These are phyloP conservation scores for Loripinus fragilis DNA, from an alignment of 2,888 invertebrate genomes.

Conservation along the genomic window DNA sequence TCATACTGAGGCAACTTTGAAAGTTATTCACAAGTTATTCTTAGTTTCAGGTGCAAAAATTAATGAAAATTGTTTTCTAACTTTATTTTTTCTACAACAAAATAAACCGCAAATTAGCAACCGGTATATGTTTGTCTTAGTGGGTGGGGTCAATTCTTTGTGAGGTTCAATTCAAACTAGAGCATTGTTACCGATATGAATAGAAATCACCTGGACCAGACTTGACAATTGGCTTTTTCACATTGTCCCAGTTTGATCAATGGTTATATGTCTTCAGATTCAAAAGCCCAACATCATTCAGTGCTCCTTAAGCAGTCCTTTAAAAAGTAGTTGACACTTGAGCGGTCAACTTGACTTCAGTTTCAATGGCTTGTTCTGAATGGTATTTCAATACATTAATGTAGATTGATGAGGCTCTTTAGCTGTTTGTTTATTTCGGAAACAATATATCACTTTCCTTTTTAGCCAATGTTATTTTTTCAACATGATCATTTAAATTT, in stretches of 20 bases:
- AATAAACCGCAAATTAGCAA: conserved; percentile 10
- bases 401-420: conserved; percentile 13
- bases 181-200: neutral
- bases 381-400: neutral
- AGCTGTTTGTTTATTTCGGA: conserved; percentile 5
- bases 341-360: conserved; percentile 12
- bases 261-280: neutral
- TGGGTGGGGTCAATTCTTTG: conserved; percentile 19
- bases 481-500: neutral
- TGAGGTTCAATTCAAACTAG: neutral
- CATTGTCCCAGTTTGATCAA: conserved; percentile 12
- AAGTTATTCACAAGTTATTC: too few species aligned
- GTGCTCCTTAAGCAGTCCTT: conserved; percentile 7
- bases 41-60: too few species aligned
- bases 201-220: conserved; percentile 13
- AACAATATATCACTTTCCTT: conserved; percentile 12
- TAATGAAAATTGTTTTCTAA: too few species aligned
- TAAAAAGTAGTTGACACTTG: conserved; percentile 2
- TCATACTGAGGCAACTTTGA: too few species aligned
- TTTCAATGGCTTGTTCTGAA: neutral
- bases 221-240: neutral
- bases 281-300: conserved; percentile 8
- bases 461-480: conserved; percentile 9
- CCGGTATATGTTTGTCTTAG: conserved; percentile 10
- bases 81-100: too few species aligned